A percentile compares a stretch with the other conserved stretches of the same genome.
phyloP scores from a whole-genome alignment of 2,113 vertebrate species.

The Conger conger region DNA sequence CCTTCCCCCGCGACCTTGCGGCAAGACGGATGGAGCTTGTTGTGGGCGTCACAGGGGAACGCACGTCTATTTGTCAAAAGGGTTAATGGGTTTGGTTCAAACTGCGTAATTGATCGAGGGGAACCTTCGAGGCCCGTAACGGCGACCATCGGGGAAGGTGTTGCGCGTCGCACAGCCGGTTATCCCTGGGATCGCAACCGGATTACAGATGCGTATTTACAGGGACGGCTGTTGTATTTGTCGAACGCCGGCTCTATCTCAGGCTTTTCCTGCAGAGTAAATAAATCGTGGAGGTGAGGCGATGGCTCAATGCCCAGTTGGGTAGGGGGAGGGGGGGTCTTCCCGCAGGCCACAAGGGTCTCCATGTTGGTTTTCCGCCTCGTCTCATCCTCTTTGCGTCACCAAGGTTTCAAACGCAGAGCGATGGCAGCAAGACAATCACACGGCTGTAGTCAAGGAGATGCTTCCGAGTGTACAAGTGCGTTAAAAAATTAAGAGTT shows the following conservation, averaged over 20 bases:
- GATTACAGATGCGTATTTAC: too few relatives aligned
- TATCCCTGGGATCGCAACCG: slow-evolving; percentile 40
- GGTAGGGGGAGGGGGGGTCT: slow-evolving; percentile 25
- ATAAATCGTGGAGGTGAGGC: slow-evolving; percentile 39
- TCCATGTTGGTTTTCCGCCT: slow-evolving; percentile 44
- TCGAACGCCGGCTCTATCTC: slow-evolving; percentile 28
- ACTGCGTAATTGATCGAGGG: slow-evolving; percentile 44
- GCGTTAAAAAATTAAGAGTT: background rate
- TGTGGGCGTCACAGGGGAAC: slow-evolving; percentile 13
- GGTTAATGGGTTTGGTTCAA: slow-evolving; percentile 34
- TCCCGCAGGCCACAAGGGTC: slow-evolving; percentile 45
- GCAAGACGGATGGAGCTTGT: slow-evolving; percentile 32
- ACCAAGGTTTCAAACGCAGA: background rate
- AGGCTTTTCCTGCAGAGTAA: slow-evolving; percentile 7
- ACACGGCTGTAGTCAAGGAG: background rate
- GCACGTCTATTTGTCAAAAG: slow-evolving; percentile 37
- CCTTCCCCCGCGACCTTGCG: slow-evolving; percentile 24
- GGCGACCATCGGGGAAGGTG: slow-evolving; percentile 39
- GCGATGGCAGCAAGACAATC: background rate
- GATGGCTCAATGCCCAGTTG: slow-evolving; percentile 27
- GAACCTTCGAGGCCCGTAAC: slow-evolving; percentile 34
- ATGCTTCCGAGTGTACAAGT: background rate
- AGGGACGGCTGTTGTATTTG: slow-evolving; percentile 60
- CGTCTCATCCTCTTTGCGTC: slow-evolving; percentile 32
- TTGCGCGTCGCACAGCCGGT: slow-evolving; percentile 25